Conservation (phyloP, 1,140 invertebrate genomes). For the Ceratosolen fusciceps region DNA sequence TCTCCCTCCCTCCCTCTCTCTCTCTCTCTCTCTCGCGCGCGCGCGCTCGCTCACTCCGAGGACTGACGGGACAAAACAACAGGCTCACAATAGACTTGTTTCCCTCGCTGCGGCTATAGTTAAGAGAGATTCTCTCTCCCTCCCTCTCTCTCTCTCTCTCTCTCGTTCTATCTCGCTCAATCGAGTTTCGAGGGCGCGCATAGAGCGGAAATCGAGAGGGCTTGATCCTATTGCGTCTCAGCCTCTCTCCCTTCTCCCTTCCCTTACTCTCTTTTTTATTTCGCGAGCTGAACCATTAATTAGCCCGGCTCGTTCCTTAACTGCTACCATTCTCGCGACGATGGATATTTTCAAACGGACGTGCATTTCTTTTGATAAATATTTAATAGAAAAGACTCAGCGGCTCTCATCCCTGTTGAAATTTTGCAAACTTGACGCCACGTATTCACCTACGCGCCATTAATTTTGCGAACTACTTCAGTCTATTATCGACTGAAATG, state of each 20-base stretch:
- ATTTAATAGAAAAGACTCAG: too few relatives aligned
- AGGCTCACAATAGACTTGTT: slow-evolving; percentile 61
- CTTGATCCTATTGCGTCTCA: slow-evolving; percentile 48
- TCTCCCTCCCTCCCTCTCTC: slow-evolving; percentile 11
- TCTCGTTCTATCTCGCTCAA: slow-evolving; percentile 13
- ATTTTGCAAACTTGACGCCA: too few relatives aligned
- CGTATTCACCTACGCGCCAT: too few relatives aligned
- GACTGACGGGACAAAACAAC: slow-evolving; percentile 71
- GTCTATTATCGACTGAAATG: too few relatives aligned
- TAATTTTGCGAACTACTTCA: too few relatives aligned
- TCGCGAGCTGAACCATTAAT: slow-evolving; percentile 69
- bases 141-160: neutral
- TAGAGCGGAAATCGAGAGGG: slow-evolving; percentile 52
- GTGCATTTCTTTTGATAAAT: too few relatives aligned
- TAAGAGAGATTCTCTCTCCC: slow-evolving; percentile 10
- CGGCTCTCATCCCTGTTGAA: too few relatives aligned
- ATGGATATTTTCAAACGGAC: too few relatives aligned
- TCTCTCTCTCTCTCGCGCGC: slow-evolving; percentile 37
- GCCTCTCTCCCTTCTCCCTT: slow-evolving; percentile 16
- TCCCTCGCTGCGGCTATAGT: slow-evolving; percentile 22
- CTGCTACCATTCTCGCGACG: too few relatives aligned
- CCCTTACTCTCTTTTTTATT: neutral
- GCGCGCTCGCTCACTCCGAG: too few relatives aligned
- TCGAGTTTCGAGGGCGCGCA: slow-evolving; percentile 31
- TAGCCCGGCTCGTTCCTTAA: slow-evolving; percentile 52